Conservation (phyloP, 2,888 invertebrate genomes). For the Pristionchus mayeri region DNA sequence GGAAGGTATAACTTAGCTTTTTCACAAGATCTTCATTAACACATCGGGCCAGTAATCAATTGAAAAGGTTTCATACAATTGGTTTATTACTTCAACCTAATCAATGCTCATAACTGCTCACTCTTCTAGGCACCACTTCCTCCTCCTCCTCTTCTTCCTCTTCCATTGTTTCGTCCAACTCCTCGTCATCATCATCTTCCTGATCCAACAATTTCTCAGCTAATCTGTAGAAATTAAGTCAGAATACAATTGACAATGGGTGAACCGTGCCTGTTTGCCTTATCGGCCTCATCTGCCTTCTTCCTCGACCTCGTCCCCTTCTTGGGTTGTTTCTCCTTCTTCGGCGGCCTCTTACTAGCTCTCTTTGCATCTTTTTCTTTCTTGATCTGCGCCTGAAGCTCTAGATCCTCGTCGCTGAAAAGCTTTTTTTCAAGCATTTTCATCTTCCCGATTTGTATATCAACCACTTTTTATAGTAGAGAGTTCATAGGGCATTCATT, state of each 20-base stretch:
- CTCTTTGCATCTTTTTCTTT: conserved; percentile 38
- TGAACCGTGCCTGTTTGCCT: neutral
- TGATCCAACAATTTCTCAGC: neutral
- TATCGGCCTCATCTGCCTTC: neutral
- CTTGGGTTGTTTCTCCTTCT: conserved; percentile 37
- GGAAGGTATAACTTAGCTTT: no score
- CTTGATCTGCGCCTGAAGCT: neutral
- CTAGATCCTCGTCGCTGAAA: conserved; percentile 48
- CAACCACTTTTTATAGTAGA: no score
- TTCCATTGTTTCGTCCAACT: neutral
- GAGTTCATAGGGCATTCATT: no score
- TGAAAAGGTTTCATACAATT: neutral
- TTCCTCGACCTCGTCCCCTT: conserved; percentile 12
- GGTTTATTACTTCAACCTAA: neutral
- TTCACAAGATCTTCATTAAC: no score
- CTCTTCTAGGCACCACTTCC: neutral
- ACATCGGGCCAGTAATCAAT: no score
- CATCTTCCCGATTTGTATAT: no score
- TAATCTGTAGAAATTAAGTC: no score
- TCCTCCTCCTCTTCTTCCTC: conserved; percentile 40
- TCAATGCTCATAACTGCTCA: neutral
- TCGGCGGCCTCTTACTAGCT: conserved; percentile 38
- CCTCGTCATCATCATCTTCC: conserved; percentile 35
- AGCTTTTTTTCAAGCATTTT: neutral
- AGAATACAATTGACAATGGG: neutral